phyloP scores from a whole-genome alignment of 2,888 invertebrate species.

The Leptinotarsa rubiginosa region DNA sequence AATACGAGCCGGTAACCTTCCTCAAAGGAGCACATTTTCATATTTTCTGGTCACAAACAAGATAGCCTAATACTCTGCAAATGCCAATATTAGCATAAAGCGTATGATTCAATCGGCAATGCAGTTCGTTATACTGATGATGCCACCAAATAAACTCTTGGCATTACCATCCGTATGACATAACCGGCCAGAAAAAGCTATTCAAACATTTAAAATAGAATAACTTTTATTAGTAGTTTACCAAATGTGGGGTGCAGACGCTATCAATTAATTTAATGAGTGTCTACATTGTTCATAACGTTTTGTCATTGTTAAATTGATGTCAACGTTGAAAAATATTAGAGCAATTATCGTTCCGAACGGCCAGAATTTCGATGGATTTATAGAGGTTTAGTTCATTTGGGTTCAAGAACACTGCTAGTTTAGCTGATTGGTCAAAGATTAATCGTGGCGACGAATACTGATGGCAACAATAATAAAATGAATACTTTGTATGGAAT shows the following conservation, averaged over 20 bases:
- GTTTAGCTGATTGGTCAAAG: slow-evolving; percentile 11
- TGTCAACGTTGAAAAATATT: slow-evolving; percentile 24
- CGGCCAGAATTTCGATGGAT: background rate
- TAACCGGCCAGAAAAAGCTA: slow-evolving; percentile 14
- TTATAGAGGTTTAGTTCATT: slow-evolving; percentile 7
- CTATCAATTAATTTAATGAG: slow-evolving; percentile 23
- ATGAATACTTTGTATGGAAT: slow-evolving; percentile 13
- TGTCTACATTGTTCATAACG: slow-evolving; percentile 12
- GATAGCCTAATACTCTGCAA: slow-evolving; percentile 24
- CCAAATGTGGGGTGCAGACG: slow-evolving; percentile 18
- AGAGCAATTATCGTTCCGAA: slow-evolving; percentile 4
- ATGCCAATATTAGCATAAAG: slow-evolving; percentile 35
- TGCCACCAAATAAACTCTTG: slow-evolving; percentile 16
- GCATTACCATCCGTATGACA: slow-evolving; percentile 9
- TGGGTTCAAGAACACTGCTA: slow-evolving; percentile 5
- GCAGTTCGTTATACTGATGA: slow-evolving; percentile 27
- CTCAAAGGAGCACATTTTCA: slow-evolving; percentile 16
- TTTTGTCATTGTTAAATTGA: slow-evolving; percentile 21
- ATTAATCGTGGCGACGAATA: slow-evolving; percentile 1
- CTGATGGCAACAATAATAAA: background rate
- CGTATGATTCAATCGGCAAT: slow-evolving; percentile 19
- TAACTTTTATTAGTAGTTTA: slow-evolving; percentile 21
- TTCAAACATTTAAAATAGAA: slow-evolving; percentile 23
- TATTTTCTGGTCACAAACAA: slow-evolving; percentile 25
- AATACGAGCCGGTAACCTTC: slow-evolving; percentile 16